Conservation (phyloP, 2,113 vertebrate genomes). For the Upupa epops region DNA sequence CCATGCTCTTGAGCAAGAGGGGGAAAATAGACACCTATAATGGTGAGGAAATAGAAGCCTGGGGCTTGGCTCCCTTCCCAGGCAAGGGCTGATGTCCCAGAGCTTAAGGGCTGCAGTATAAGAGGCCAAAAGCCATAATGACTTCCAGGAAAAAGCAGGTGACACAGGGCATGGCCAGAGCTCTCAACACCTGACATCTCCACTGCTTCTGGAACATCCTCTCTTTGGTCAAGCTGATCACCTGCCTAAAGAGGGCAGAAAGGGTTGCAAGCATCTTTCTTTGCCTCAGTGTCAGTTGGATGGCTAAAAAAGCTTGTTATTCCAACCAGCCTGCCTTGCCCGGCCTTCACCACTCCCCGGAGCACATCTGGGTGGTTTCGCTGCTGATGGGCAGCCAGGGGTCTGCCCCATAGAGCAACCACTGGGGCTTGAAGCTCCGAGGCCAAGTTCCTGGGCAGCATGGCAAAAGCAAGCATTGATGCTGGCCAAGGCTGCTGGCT, state of each 20-base stretch:
- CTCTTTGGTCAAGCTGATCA: not conserved
- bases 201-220: not conserved
- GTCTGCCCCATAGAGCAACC: not conserved
- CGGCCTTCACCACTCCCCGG: accelerated
- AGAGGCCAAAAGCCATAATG: not conserved
- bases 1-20: not conserved
- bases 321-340: not conserved
- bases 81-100: not conserved
- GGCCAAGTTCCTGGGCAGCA: not conserved
- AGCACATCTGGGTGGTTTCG: not conserved
- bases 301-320: not conserved
- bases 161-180: not conserved
- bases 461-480: not conserved
- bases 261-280: not conserved
- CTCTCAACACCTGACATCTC: not conserved
- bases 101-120: not conserved
- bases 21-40: not conserved
- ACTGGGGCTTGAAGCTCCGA: not conserved
- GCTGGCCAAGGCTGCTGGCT: not conserved
- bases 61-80: not conserved
- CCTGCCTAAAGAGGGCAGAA: not conserved
- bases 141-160: not conserved
- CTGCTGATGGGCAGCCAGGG: not conserved
- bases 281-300: not conserved
- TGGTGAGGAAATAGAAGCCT: not conserved